Conservation (phyloP, 2,113 vertebrate species). For the Chaetura pelagica region DNA sequence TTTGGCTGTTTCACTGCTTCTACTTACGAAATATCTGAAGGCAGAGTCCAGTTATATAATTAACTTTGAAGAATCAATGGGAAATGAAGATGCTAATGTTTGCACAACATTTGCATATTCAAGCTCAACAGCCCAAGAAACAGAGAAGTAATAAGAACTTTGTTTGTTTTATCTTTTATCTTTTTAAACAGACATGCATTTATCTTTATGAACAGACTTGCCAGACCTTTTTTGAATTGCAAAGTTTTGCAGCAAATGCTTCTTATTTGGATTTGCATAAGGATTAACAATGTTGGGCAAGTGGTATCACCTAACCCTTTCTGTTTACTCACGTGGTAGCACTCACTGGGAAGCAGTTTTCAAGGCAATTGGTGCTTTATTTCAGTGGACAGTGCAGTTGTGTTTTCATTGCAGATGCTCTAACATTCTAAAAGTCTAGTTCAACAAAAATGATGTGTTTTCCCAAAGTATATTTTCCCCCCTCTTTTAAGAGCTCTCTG, state of each 20-base stretch:
- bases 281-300: conserved; percentile 20
- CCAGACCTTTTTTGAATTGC: conserved; percentile 31
- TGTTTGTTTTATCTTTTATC: conserved; percentile 51
- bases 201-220: conserved; percentile 42
- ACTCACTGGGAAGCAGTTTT: conserved; percentile 2
- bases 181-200: conserved; percentile 39
- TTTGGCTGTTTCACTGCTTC: background rate
- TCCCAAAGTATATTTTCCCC: background rate
- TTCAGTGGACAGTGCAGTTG: conserved; percentile 1
- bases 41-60: conserved; percentile 1
- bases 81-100: conserved; percentile 8
- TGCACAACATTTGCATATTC: conserved; percentile 7
- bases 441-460: background rate
- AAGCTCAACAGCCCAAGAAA: background rate
- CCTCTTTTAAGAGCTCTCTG: background rate
- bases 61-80: background rate
- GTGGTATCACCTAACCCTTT: background rate
- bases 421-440: background rate
- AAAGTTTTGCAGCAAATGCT: background rate
- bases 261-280: conserved; percentile 11
- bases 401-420: background rate
- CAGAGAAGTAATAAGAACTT: conserved; percentile 38
- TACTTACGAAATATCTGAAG: background rate
- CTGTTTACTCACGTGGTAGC: background rate
- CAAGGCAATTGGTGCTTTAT: background rate